A percentile compares a stretch with the other conserved stretches of the same genome.
Evolutionary conservation across 2,113 vertebrate genomes (phyloP).

Genomic region (Colistium nudipinnis): DNA sequence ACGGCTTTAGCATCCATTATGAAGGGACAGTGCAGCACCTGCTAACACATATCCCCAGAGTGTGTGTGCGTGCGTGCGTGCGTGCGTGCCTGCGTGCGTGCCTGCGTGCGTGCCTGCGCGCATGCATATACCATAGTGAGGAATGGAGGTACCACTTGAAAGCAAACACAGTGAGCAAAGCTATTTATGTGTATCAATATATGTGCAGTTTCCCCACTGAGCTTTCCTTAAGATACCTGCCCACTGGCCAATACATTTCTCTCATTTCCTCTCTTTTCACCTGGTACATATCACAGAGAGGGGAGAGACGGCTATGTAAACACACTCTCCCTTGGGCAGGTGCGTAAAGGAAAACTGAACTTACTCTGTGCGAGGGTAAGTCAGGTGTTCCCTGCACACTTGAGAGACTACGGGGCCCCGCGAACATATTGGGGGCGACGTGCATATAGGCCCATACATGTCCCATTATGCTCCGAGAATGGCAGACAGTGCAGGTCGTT

Average conservation of each 20-base stretch:
- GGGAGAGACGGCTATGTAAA: background rate
- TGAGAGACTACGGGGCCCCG: slow-evolving; percentile 12
- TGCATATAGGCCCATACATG: slow-evolving; percentile 18
- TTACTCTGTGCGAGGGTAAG: slow-evolving; percentile 12
- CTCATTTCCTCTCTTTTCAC: slow-evolving; percentile 8
- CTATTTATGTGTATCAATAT: slow-evolving; percentile 56
- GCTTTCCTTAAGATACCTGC: slow-evolving; percentile 43
- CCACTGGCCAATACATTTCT: slow-evolving; percentile 36
- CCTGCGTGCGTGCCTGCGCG: background rate
- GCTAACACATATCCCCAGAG: slow-evolving; percentile 64
- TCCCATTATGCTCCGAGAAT: slow-evolving; percentile 47
- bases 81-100: background rate
- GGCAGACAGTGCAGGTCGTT: slow-evolving; percentile 65
- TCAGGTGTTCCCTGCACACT: slow-evolving; percentile 27
- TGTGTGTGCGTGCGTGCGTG: background rate
- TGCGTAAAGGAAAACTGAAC: slow-evolving; percentile 35
- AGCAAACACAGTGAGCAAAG: slow-evolving; percentile 48
- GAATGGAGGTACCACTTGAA: slow-evolving; percentile 44
- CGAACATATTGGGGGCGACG: slow-evolving; percentile 24
- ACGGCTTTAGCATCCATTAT: slow-evolving; percentile 66
- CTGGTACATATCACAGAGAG: slow-evolving; percentile 6
- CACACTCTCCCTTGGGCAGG: slow-evolving; percentile 28
- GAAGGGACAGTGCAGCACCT: slow-evolving; percentile 67
- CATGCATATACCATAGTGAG: slow-evolving; percentile 46
- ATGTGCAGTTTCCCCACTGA: slow-evolving; percentile 45